phyloP scores from a whole-genome alignment of 2,113 vertebrate species.

The Ellobius talpinus region DNA sequence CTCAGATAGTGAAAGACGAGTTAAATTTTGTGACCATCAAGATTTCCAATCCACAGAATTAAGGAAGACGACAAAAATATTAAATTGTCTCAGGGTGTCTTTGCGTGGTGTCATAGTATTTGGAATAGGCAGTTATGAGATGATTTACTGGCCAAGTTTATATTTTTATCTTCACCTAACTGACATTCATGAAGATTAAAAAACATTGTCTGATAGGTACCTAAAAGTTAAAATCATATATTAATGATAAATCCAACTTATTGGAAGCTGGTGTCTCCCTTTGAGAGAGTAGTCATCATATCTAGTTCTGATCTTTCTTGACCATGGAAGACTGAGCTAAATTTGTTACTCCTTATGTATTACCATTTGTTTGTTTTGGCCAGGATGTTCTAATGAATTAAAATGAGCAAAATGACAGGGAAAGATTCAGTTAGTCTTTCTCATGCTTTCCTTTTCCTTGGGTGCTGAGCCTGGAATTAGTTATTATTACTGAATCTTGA shows the following conservation, averaged over 20 bases:
- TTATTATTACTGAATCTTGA: neutral
- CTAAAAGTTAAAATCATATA: neutral
- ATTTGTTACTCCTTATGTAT: neutral
- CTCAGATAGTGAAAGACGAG: neutral
- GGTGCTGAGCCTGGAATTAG: neutral
- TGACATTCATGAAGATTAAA: neutral
- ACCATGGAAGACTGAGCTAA: neutral
- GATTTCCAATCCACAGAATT: neutral
- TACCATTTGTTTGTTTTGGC: neutral
- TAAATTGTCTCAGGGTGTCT: neutral
- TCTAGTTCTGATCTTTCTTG: neutral
- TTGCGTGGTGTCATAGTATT: neutral
- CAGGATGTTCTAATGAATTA: neutral
- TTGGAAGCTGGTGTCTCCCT: neutral
- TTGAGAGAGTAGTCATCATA: no score
- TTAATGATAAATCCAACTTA: neutral
- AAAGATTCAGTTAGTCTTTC: neutral
- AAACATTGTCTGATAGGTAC: neutral
- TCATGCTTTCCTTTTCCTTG: neutral
- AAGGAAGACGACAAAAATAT: neutral
- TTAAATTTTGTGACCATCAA: neutral
- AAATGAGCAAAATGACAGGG: neutral
- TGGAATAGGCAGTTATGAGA: neutral
- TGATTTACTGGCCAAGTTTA: neutral
- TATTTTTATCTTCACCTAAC: neutral